Base-by-base conservation (phyloP, 2,113 vertebrate genomes). In the Ardeotis arabs region DNA sequence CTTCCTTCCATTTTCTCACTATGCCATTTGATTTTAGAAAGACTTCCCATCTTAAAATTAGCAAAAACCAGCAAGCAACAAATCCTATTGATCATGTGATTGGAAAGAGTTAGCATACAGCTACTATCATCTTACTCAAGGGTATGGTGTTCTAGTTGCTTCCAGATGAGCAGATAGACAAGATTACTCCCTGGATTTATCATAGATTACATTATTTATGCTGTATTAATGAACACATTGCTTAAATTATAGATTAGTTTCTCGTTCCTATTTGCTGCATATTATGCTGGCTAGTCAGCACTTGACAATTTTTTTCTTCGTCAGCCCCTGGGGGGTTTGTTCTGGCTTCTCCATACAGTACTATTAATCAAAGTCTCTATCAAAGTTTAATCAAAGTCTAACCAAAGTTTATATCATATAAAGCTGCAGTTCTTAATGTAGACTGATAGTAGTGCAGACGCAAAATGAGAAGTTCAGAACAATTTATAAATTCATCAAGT, bases 321-420 rank as follows among this genome's bases (percentile, higher is more conserved):
- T 90, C 49, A 82, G 35, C 37, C 58, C 58, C 58, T 94, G 45
- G 53, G 39, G 69, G 33, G 17, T 50, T 95, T 76, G 53, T 89
- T 91, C 81, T 93, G 66, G 59, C 58, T 95, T 91, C 67, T 95
- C 62, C 22, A 41, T 93, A 87, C 63, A 85, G 53, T 82, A 28
- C 39, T 76, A 53, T 89, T 85, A 95, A 93, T 94, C 93, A 84
- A 95, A 96, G 66, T 91, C 53, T 85, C 53, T 76, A 96, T 94
- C 89, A 93, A 95, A 96, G 52, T 91, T 97, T 95, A 90, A 95
- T 94, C 83, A 87, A 96, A 94, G 77, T 79, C 81, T 94, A 89
- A 89, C 85, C 78, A 89, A 91, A 96, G 75, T 77, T 94, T 92
- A 66, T 86, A 64, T 81, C 72, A 49, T 41, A 85, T 39, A 72